Conservation (phyloP, 2,113 vertebrate species). For the Anhinga rufa region DNA sequence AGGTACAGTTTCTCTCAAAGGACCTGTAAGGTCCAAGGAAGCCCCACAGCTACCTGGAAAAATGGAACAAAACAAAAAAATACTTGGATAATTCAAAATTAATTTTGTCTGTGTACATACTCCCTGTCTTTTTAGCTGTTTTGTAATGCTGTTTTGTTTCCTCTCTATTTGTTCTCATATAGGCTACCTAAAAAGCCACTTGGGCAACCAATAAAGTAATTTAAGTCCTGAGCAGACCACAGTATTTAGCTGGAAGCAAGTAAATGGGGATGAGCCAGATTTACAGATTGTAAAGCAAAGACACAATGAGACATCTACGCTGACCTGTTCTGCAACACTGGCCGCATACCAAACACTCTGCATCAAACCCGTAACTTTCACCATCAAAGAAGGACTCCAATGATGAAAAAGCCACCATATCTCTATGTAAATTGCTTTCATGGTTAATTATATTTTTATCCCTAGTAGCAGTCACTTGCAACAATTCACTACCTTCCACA, state of each 20-base stretch:
- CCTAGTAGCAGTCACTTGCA: background rate
- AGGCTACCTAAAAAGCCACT: background rate
- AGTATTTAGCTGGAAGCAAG: background rate
- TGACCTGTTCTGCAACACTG: background rate
- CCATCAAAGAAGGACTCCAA: background rate
- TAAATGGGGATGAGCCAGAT: background rate
- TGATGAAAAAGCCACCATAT: background rate
- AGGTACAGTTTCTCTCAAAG: constrained; percentile 77
- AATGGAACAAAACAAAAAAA: background rate
- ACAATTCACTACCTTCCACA: background rate
- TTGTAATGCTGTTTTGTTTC: background rate
- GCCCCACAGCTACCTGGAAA: background rate
- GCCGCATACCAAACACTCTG: background rate
- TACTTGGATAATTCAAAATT: background rate
- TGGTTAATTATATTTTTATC: background rate
- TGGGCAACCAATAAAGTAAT: background rate
- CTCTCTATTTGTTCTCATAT: background rate
- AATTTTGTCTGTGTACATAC: background rate
- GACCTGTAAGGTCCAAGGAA: constrained; percentile 68
- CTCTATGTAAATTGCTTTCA: background rate
- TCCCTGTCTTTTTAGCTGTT: background rate
- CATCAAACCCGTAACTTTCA: background rate
- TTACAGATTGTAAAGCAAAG: background rate
- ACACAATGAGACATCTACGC: background rate
- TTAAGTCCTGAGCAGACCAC: background rate